Evolutionary conservation across 2,888 invertebrate genomes (phyloP), one percentile per base, ranked within the genome.

Genomic region (Ochropleura plecta): DNA sequence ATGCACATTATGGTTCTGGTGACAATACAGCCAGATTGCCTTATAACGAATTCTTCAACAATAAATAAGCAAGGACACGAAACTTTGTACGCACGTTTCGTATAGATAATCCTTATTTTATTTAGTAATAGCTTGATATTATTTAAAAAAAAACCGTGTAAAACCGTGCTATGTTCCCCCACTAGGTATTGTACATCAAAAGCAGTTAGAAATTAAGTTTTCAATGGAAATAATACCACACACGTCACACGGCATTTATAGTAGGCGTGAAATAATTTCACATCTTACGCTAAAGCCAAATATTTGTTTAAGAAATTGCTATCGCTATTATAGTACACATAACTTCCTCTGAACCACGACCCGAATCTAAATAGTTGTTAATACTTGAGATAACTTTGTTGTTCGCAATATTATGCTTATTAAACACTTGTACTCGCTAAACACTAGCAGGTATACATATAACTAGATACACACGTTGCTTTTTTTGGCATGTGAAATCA

Each of bases 331-430:
- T 72, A 69, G 16, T 49, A 42, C n/a, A 64, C 64, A 70, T 68
- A 75, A 70, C 60, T 75, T 55, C 18, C n/a, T 55, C 42, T 40
- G 46, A 78, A 79, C 59, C 74, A 18, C 49, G 53, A 57, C 62
- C 63, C 14, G 20, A 51, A 76, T 74, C 65, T 69, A 44, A 71
- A 76, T 86, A 77, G 60, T 79, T 83, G 55, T 65, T 59, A 73
- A 81, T 66, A 59, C 49, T 73, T 79, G 9, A 65, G 62, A 73
- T 76, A n/a, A 81, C 53, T 81, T 10, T 3, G 66, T 46, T 70
- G 64, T 65, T 65, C 30, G 20, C n/a, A 30, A 66, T 71, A 44
- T 62, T 59, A 53, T 53, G 30, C 49, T 65, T 18, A 63, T 46
- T 51, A 70, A 48, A 59, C 12, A 10, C 20, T 46, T 60, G 30